A percentile compares a stretch with the other conserved stretches of the same genome.
phyloP scores from a whole-genome alignment of 2,888 invertebrate species.

The Polyploca ridens region DNA sequence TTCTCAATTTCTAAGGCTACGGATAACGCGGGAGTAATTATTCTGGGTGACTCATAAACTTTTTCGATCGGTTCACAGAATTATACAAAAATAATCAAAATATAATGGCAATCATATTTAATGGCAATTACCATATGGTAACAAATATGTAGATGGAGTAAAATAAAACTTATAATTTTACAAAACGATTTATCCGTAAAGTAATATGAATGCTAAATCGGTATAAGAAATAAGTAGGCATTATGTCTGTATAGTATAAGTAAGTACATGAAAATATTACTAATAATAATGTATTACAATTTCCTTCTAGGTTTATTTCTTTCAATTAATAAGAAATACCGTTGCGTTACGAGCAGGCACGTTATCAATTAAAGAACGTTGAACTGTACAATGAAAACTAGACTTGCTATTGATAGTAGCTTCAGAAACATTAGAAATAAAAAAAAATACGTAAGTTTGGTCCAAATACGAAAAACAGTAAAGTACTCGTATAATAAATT shows the following conservation, averaged over 20 bases:
- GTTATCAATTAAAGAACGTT: conserved; percentile 22
- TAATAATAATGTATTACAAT: background rate
- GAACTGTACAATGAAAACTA: background rate
- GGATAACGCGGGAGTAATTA: too few species aligned
- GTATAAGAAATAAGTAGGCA: too few species aligned
- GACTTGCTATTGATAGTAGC: background rate
- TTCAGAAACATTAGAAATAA: background rate
- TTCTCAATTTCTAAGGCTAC: background rate
- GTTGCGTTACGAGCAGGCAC: conserved; percentile 20
- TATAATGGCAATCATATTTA: too few species aligned
- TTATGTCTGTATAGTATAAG: too few species aligned
- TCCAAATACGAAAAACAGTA: background rate
- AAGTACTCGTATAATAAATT: background rate
- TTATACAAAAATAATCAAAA: too few species aligned
- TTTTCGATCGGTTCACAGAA: too few species aligned
- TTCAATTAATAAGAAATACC: conserved; percentile 15
- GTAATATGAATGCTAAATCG: too few species aligned
- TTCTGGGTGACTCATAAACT: too few species aligned
- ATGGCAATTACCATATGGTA: too few species aligned
- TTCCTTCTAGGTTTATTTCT: background rate
- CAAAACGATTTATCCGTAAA: too few species aligned
- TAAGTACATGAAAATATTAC: background rate
- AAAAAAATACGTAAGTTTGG: background rate
- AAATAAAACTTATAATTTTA: too few species aligned
- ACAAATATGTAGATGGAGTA: too few species aligned